Conservation (phyloP, 1,140 invertebrate genomes). For the Phocides pigmalion region DNA sequence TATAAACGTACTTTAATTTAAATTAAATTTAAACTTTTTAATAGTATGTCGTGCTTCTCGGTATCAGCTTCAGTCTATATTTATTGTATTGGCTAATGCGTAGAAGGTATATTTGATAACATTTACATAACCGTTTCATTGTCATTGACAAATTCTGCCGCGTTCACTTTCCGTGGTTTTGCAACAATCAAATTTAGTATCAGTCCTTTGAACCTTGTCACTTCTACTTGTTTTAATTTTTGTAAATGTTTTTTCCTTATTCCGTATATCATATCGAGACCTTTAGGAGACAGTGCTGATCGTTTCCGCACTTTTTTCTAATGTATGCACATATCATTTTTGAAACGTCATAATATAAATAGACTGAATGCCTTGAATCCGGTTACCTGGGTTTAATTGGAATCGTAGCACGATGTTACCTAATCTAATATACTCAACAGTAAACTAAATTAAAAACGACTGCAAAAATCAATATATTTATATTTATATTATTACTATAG, state of each 20-base stretch:
- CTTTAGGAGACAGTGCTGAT: conserved; percentile 1
- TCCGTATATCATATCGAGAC: conserved; percentile 1
- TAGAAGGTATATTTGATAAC: not conserved
- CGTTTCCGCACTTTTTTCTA: not conserved
- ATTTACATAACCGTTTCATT: conserved; percentile 10
- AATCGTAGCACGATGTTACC: too few species aligned
- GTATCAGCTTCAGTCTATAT: not conserved
- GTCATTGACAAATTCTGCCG: conserved; percentile 8
- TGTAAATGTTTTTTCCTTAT: conserved; percentile 36
- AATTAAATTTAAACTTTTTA: too few species aligned
- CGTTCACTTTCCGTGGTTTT: conserved; percentile 30
- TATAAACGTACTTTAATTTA: too few species aligned
- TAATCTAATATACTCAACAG: too few species aligned
- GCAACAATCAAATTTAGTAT: conserved; percentile 30
- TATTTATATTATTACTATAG: too few species aligned
- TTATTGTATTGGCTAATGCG: not conserved
- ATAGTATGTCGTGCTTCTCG: too few species aligned
- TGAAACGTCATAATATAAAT: too few species aligned
- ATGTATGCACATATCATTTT: not conserved
- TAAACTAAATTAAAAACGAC: too few species aligned
- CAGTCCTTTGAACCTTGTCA: conserved; percentile 36
- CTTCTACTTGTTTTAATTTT: conserved; percentile 16
- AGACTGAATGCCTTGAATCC: too few species aligned
- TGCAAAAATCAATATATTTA: too few species aligned
- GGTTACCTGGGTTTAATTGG: too few species aligned